Evolutionary conservation across 2,797 vertebrate species (phyloP), one percentile per base, ranked within the genome.

Genomic region (Xenops minutus): DNA sequence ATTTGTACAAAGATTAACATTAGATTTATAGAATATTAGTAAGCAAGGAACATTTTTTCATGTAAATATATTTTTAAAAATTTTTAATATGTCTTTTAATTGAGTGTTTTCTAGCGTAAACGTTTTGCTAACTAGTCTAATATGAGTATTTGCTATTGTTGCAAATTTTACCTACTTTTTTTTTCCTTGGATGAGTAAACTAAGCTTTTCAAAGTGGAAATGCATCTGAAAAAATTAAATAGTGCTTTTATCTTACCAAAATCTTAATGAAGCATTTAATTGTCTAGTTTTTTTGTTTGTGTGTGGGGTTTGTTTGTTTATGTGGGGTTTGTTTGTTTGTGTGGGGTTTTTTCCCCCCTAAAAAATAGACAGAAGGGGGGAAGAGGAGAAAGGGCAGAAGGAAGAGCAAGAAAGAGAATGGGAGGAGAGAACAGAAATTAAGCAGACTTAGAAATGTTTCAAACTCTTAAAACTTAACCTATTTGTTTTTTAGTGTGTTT

Each of bases 401-500:
- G 15, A 73, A 41, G 68, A 46, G 26, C 18, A 44, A 71, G 23
- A 72, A 27, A 12, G 21, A 15, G 14, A 39, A 7, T 3, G 1
- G 9, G 8, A 8, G 14, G 7, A 78, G 15, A 62, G 12, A 66
- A 17, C 12, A 87, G 36, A 68, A 72, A 78, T 64, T 17, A 81
- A 29, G 24, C 39, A 44, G 8, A 6, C 20, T 52, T 69, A 52
- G 7, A 71, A 76, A 39, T 27, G 3, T 63, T 87, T 81, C 4
- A 22, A 13, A 52, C 29, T 62, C 15, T 76, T 63, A n/a, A 51
- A 71, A 13, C 8, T 55, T 62, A 21, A 19, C 5, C 0, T 39
- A 12, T 30, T 49, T 44, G 1, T 7, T 23, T 54, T 0, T 4
- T 8, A 8, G 8, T 7, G 1, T 2, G 6, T 2, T 8, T 39